phyloP scores from a whole-genome alignment of 2,113 vertebrate genomes.

The Cairina moschata region DNA sequence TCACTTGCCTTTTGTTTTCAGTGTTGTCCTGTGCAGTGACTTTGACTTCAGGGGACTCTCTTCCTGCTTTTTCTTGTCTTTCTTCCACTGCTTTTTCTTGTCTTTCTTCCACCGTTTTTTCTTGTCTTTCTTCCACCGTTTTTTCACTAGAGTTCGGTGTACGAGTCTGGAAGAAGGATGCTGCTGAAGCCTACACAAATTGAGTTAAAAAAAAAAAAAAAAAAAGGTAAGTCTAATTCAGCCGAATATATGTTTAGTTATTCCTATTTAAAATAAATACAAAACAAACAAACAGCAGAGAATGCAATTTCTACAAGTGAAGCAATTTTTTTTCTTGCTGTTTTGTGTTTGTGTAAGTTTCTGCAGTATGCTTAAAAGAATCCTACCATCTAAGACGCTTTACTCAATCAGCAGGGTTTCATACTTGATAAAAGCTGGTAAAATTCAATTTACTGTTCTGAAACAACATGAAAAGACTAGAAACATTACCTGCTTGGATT shows the following conservation, averaged over 20 bases:
- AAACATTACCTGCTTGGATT: constrained; percentile 84
- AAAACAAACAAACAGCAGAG: neutral
- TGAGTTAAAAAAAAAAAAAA: neutral
- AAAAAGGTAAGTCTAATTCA: neutral
- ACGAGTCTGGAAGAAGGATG: constrained; percentile 87
- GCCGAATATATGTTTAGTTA: neutral
- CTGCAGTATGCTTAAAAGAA: neutral
- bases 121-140: constrained; percentile 63
- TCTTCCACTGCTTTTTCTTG: constrained; percentile 69
- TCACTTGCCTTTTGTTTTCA: constrained; percentile 83
- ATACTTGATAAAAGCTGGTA: neutral
- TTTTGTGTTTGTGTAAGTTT: neutral
- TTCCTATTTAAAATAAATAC: neutral
- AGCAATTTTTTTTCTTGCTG: neutral
- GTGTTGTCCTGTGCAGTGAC: constrained; percentile 62
- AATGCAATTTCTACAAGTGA: neutral
- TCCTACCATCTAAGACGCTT: neutral
- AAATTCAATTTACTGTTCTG: neutral
- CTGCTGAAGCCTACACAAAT: constrained; percentile 67
- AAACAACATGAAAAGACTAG: neutral
- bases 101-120: constrained; percentile 71
- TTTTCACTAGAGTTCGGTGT: constrained; percentile 68
- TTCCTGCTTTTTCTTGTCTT: constrained; percentile 65
- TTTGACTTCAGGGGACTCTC: constrained; percentile 2
- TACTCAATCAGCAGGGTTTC: neutral